Conservation (phyloP, 2,797 vertebrate species). For the Pseudomugil gertrudae region DNA sequence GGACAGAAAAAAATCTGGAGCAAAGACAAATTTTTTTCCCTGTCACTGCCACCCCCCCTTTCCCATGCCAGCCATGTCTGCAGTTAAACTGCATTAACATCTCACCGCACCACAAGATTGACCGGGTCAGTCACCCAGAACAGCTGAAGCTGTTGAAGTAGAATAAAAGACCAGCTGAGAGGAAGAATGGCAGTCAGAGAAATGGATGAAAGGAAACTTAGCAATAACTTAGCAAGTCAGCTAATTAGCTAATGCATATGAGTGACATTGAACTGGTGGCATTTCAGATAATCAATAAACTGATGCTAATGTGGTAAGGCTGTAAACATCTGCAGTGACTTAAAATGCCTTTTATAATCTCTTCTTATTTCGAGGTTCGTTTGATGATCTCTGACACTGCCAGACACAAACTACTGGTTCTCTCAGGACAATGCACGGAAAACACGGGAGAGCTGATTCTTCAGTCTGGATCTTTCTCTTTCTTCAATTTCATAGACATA, state of each 20-base stretch:
- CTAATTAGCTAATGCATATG: conserved; percentile 68
- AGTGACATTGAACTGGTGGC: conserved; percentile 54
- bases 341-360: not conserved
- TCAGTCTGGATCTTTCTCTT: conserved; percentile 96
- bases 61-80: conserved; percentile 44
- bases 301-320: conserved; percentile 1
- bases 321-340: not conserved
- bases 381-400: conserved; percentile 95
- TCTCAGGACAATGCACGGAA: conserved; percentile 95
- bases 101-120: conserved; percentile 66
- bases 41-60: conserved; percentile 35
- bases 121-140: conserved; percentile 60
- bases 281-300: conserved; percentile 49
- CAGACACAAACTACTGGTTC: conserved; percentile 93
- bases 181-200: conserved; percentile 1
- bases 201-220: conserved; percentile 29
- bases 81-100: conserved; percentile 70
- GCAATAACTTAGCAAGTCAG: conserved; percentile 30
- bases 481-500: conserved; percentile 97
- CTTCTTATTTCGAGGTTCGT: conserved; percentile 82
- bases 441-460: conserved; percentile 96
- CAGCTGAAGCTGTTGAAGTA: conserved; percentile 61
- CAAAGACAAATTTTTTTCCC: conserved; percentile 23
- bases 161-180: conserved; percentile 38
- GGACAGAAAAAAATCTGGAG: not conserved